Evolutionary conservation across 2,797 vertebrate genomes (phyloP).

Genomic region (Bradypus variegatus): DNA sequence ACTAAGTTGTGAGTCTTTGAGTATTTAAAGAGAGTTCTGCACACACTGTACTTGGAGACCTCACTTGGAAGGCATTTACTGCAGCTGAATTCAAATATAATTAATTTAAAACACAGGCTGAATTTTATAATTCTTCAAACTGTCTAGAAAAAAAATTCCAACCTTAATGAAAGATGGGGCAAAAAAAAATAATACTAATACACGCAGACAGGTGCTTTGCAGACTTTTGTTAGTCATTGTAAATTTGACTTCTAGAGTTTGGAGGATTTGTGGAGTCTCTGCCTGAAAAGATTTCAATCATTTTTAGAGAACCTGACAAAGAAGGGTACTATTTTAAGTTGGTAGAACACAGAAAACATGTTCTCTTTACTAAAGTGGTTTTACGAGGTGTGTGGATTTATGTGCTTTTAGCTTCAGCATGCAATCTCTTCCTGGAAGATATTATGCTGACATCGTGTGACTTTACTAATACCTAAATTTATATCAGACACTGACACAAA

Average conservation of each 20-base stretch:
- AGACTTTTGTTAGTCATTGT: background rate
- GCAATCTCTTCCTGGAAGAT: constrained; percentile 13
- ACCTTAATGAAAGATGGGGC: background rate
- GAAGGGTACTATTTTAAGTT: background rate
- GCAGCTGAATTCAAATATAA: background rate
- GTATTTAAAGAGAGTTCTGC: background rate
- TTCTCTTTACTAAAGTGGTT: constrained; percentile 11
- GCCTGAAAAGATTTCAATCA: background rate
- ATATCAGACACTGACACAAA: background rate
- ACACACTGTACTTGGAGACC: background rate
- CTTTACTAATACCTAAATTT: background rate
- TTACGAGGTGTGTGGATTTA: constrained; percentile 11
- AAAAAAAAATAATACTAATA: background rate
- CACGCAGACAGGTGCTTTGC: background rate
- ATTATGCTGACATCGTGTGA: background rate
- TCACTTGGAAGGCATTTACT: constrained; percentile 27
- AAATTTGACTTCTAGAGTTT: background rate
- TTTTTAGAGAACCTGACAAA: background rate
- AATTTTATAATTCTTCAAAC: constrained; percentile 18
- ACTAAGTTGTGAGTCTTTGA: background rate
- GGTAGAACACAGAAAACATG: background rate
- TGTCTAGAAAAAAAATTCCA: background rate
- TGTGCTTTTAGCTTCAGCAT: background rate
- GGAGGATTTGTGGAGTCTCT: background rate
- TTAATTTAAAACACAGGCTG: constrained; percentile 21